A percentile compares a stretch with the other conserved stretches of the same genome.
Conservation (phyloP, 2,888 invertebrate genomes). For the Chymomyza caudatula region DNA sequence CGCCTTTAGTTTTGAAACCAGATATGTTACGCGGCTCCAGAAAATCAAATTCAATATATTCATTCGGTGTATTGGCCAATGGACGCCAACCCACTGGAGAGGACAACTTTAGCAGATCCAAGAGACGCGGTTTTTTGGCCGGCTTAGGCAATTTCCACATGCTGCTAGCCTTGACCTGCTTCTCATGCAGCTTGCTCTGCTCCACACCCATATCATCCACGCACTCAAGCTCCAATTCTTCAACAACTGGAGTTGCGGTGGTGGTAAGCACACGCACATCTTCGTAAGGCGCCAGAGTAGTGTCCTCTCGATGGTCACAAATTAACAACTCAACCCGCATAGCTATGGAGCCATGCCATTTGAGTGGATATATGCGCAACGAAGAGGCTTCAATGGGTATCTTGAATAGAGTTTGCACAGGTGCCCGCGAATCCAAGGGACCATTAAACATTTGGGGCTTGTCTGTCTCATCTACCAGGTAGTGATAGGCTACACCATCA, state of each 20-base stretch:
- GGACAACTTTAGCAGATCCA: constrained; percentile 75
- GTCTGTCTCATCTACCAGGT: constrained; percentile 80
- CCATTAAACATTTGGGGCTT: constrained; percentile 85
- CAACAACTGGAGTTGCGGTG: background rate
- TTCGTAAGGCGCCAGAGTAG: background rate
- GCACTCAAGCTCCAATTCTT: constrained; percentile 79
- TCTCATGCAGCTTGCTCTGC: constrained; percentile 81
- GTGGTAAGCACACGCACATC: constrained; percentile 2
- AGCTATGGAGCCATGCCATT: constrained; percentile 86
- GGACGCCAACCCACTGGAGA: constrained; percentile 83
- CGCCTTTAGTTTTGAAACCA: constrained; percentile 87
- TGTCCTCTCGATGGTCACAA: constrained; percentile 78
- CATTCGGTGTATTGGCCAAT: constrained; percentile 82
- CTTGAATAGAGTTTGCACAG: constrained; percentile 83
- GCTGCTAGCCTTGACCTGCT: constrained; percentile 80
- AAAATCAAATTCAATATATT: constrained; percentile 89
- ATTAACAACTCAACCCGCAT: constrained; percentile 87
- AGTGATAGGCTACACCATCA: constrained; percentile 82
- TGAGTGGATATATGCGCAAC: constrained; percentile 85
- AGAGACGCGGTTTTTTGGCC: constrained; percentile 59
- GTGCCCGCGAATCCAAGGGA: constrained; percentile 81
- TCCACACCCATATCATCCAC: constrained; percentile 86
- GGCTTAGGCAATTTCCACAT: constrained; percentile 66
- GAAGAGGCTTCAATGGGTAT: constrained; percentile 87
- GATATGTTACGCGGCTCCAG: constrained; percentile 86